These are phyloP conservation scores for Tetheella fluctuosa DNA, from an alignment of 2,888 invertebrate species.

Conservation along the genomic window DNA sequence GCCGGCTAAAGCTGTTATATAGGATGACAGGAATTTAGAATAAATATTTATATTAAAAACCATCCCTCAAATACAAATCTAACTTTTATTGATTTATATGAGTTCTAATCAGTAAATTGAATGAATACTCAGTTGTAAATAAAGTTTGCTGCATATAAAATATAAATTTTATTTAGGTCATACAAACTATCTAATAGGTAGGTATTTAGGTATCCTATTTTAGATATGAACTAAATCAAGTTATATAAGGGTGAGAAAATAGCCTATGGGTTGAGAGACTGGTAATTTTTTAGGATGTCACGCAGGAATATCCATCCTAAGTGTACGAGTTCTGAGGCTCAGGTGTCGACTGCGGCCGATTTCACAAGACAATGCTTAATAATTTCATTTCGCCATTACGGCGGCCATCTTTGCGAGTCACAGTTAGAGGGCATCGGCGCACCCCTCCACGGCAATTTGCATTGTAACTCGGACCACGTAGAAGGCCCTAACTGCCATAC, in stretches of 20 bases:
- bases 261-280: background rate
- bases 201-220: no score
- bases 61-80: background rate
- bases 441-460: conserved; percentile 83
- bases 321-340: conserved; percentile 65
- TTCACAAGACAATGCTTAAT: conserved; percentile 84
- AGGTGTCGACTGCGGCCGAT: conserved; percentile 84
- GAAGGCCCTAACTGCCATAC: conserved; percentile 79
- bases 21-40: background rate
- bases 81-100: background rate
- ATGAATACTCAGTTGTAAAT: background rate
- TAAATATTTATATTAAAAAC: background rate
- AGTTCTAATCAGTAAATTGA: background rate
- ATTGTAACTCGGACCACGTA: conserved; percentile 84
- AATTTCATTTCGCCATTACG: conserved; percentile 84
- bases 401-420: conserved; percentile 83
- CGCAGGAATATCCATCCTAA: conserved; percentile 66
- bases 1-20: background rate
- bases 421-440: conserved; percentile 82
- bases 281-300: conserved; percentile 24
- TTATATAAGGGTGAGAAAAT: background rate
- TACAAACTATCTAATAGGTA: no score
- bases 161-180: no score
- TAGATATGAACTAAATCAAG: background rate
- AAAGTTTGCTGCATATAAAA: background rate